Percentiles rank a stretch among this genome's conserved stretches.
Evolutionary conservation across 2,797 vertebrate species (phyloP).

Genomic region (Bovichtus diacanthus): DNA sequence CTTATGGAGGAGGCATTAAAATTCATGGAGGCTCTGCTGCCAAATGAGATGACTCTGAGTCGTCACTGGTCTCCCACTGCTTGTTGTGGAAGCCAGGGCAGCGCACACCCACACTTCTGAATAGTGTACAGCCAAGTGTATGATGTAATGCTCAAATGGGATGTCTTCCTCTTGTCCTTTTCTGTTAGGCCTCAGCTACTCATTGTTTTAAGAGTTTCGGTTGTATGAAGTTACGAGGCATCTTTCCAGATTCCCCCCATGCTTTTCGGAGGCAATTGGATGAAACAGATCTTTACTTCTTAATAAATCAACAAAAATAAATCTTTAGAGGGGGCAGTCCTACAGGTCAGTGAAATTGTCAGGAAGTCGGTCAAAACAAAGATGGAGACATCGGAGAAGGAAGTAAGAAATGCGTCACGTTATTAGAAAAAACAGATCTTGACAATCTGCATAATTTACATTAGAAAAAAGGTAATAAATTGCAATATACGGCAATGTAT

Average conservation of each 20-base stretch:
- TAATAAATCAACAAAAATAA: too few species aligned
- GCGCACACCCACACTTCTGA: conserved; percentile 64
- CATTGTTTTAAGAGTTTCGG: conserved; percentile 3
- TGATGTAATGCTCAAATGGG: conserved; percentile 56
- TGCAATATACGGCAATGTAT: too few species aligned
- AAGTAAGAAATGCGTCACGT: too few species aligned
- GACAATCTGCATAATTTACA: too few species aligned
- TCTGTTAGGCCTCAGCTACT: conserved; percentile 11
- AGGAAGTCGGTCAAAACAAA: too few species aligned
- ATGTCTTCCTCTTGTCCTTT: conserved; percentile 41
- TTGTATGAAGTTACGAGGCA: not conserved
- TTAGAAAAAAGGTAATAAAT: too few species aligned
- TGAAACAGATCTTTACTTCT: not conserved
- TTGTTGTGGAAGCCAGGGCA: conserved; percentile 59
- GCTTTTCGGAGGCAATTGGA: not conserved
- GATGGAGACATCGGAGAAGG: too few species aligned
- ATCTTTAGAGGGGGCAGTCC: too few species aligned
- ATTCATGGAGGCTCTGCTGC: conserved; percentile 61
- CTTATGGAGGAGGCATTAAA: conserved; percentile 71
- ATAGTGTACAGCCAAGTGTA: conserved; percentile 40
- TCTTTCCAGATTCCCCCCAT: not conserved
- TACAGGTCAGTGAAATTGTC: too few species aligned
- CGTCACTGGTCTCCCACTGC: conserved; percentile 63
- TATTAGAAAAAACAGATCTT: too few species aligned
- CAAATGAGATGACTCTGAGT: conserved; percentile 56